Percentiles rank a stretch among this genome's conserved stretches.
Conservation (phyloP, 2,113 vertebrate genomes). For the Dascyllus trimaculatus region DNA sequence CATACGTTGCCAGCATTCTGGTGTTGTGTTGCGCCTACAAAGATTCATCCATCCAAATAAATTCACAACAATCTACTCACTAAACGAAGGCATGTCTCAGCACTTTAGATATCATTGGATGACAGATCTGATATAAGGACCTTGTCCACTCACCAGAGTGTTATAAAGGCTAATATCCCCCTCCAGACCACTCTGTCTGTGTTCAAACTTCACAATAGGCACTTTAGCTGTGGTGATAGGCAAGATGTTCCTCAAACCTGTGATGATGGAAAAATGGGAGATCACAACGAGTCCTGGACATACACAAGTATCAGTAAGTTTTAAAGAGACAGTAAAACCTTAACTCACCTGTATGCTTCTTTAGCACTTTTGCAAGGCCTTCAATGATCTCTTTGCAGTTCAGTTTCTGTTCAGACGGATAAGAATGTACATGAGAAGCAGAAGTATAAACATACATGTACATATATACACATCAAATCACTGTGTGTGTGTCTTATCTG, state of each 20-base stretch:
- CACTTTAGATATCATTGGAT: no score
- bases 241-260: conserved; percentile 98
- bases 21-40: conserved; percentile 97
- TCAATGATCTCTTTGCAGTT: conserved; percentile 99
- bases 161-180: conserved; percentile 99
- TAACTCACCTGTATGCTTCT: conserved; percentile 93
- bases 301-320: no score
- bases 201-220: conserved; percentile 99
- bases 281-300: not conserved
- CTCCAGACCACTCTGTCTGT: conserved; percentile 94
- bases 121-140: not conserved
- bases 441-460: no score
- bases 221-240: conserved; percentile 99
- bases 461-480: no score
- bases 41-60: not conserved
- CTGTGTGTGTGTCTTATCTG: not conserved
- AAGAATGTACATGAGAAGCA: no score
- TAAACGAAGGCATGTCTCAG: no score
- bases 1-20: conserved; percentile 96
- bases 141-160: conserved; percentile 89
- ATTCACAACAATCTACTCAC: not conserved
- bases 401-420: conserved; percentile 87
- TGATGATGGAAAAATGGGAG: conserved; percentile 18
- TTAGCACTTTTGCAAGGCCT: conserved; percentile 96
- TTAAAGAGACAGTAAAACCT: not conserved